These are phyloP conservation scores for Chromobotia macracanthus DNA, from an alignment of 2,797 vertebrate genomes.

Conservation along the genomic window DNA sequence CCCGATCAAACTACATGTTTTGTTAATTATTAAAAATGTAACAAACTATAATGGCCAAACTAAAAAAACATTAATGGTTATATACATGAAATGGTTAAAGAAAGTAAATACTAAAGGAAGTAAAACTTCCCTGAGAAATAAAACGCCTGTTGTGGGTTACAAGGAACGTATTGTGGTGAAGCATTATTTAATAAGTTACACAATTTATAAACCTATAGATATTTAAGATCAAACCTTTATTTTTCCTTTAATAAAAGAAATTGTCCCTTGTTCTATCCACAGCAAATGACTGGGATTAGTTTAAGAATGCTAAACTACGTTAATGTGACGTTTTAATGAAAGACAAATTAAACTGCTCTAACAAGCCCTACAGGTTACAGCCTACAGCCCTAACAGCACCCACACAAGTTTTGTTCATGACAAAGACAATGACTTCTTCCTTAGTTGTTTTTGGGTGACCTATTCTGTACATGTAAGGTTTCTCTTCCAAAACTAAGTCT, in stretches of 20 bases:
- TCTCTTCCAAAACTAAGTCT: too few species aligned
- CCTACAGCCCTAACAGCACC: too few species aligned
- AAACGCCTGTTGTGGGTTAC: too few species aligned
- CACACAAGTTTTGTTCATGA: background rate
- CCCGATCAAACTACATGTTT: background rate
- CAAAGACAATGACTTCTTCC: background rate
- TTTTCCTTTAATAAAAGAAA: too few species aligned
- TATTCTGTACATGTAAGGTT: background rate
- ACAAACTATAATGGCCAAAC: background rate
- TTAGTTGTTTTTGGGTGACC: background rate
- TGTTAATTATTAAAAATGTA: background rate
- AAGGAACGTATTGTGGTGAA: too few species aligned
- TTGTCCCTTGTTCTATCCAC: background rate
- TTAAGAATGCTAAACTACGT: background rate
- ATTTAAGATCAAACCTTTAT: too few species aligned
- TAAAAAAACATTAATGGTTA: background rate
- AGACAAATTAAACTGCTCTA: background rate
- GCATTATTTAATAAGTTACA: too few species aligned
- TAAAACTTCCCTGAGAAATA: too few species aligned
- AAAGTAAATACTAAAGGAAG: too few species aligned
- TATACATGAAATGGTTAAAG: too few species aligned
- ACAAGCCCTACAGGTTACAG: background rate
- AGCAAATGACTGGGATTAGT: background rate
- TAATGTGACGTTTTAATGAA: background rate
- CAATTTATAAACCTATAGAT: too few species aligned